Base-by-base conservation (phyloP, 1,140 invertebrate species). In the Plutomurus gul region DNA sequence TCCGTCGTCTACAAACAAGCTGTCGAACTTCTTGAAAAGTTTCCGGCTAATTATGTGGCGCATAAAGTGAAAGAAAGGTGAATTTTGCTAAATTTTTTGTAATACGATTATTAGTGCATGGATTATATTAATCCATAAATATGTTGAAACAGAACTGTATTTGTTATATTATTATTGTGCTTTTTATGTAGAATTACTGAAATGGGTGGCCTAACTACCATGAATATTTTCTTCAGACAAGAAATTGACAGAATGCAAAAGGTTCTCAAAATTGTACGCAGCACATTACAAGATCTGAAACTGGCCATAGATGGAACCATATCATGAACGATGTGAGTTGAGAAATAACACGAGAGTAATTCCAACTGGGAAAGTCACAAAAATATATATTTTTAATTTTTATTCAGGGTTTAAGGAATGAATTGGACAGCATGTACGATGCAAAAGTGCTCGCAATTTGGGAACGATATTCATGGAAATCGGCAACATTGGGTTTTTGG, bases 401-500 rank as follows among this genome's bases (percentile, higher is more conserved):
- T 36, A n/a, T n/a, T n/a, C 75, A 91, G 89, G 88, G 89, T 81
- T 85, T 94, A 40, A 87, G 91, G 82, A 92, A 94, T 84, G 91
- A 92, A n/a, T 86, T 94, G 7, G 92, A 94, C 84, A 92, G 89
- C 84, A 93, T 94, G 84, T 94, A 91, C 82, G 92, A 94, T 86
- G 92, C 92, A 0, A 88, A 90, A 79, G 91, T 94, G 25, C 93
- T 93, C 6, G 85, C 85, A 72, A 78, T 88, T 1, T 94, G 93
- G 92, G 87, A 86, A 82, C 87, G 89, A 84, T 90, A 90, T 56
- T 94, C 93, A 8, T 94, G 93, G 93, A 88, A 90, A 81, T 93
- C 93, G 11, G 90, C 91, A n/a, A 91, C 90, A 2, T 87, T 95
- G 20, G 93, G 93, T 72, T 94, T 94, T 87, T 95, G 93, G 93